phyloP scores from a whole-genome alignment of 2,113 vertebrate genomes.

The Zosterops hypoxanthus region DNA sequence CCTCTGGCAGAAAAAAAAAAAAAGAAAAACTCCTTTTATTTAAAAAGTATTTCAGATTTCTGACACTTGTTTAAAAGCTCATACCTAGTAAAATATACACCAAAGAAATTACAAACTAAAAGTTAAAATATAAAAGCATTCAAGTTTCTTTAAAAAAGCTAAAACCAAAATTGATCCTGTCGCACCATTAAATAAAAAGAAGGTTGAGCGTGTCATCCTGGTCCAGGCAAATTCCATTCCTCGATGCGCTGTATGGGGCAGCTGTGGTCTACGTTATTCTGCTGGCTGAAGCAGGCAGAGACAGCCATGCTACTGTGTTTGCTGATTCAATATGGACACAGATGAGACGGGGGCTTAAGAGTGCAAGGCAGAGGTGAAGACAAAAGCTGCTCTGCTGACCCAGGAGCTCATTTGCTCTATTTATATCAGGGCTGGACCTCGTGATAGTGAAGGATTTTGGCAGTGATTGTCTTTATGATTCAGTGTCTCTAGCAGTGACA shows the following conservation, averaged over 20 bases:
- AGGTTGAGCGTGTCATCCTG: constrained; percentile 52
- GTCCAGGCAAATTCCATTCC: constrained; percentile 47
- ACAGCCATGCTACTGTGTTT: constrained; percentile 47
- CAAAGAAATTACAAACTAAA: constrained; percentile 83
- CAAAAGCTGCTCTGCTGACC: constrained; percentile 57
- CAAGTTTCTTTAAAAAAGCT: constrained; percentile 86
- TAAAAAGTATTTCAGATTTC: constrained; percentile 74
- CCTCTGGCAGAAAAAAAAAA: constrained; percentile 13
- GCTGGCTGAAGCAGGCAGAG: constrained; percentile 26
- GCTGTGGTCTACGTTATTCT: background rate
- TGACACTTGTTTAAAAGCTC: constrained; percentile 86
- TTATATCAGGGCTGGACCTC: constrained; percentile 56
- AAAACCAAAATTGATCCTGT: constrained; percentile 83
- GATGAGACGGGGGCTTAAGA: constrained; percentile 32
- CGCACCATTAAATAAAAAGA: constrained; percentile 84
- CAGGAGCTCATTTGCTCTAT: constrained; percentile 47
- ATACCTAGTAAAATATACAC: constrained; percentile 95
- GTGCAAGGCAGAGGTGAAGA: constrained; percentile 58
- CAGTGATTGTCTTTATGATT: constrained; percentile 85
- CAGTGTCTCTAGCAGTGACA: constrained; percentile 79
- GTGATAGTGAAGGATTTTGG: constrained; percentile 66
- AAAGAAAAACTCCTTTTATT: constrained; percentile 67
- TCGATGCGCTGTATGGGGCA: constrained; percentile 1
- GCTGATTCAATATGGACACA: constrained; percentile 41
- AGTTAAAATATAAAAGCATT: constrained; percentile 85